phyloP scores from a whole-genome alignment of 2,113 vertebrate genomes.

The Catharus fuscescens region DNA sequence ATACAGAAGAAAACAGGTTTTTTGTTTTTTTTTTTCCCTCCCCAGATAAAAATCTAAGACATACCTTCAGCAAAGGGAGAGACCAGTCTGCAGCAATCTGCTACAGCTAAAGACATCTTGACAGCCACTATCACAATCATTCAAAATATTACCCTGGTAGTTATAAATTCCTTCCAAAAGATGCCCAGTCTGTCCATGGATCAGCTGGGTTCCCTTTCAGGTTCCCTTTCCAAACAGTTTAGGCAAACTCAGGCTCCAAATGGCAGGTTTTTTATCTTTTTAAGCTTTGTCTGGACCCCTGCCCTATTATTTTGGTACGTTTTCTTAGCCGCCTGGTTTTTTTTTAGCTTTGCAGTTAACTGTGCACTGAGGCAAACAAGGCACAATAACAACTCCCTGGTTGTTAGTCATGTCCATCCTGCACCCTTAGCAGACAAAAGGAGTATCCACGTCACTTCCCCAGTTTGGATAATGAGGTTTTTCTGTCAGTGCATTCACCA shows the following conservation, averaged over 20 bases:
- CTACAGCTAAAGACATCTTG: background rate
- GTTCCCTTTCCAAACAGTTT: background rate
- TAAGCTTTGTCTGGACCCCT: background rate
- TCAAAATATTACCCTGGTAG: background rate
- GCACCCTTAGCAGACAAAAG: conserved; percentile 1
- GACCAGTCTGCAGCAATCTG: background rate
- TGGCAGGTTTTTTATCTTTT: background rate
- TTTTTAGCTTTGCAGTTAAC: background rate
- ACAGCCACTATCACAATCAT: background rate
- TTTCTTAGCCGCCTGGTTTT: background rate
- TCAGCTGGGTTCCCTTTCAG: background rate
- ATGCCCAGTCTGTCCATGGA: background rate
- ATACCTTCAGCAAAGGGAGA: background rate
- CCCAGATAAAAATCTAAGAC: background rate
- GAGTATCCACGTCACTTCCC: background rate
- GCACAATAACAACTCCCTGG: background rate
- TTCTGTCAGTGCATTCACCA: background rate
- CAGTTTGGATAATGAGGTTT: background rate
- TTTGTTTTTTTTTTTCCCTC: background rate
- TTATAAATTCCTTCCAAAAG: background rate
- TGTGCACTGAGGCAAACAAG: background rate
- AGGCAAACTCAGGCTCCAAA: background rate
- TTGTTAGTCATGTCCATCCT: background rate
- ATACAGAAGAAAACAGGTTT: background rate
- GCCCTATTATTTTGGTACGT: background rate